Evolutionary conservation across 2,888 invertebrate species (phyloP).

Genomic region (Sepiola atlantica): DNA sequence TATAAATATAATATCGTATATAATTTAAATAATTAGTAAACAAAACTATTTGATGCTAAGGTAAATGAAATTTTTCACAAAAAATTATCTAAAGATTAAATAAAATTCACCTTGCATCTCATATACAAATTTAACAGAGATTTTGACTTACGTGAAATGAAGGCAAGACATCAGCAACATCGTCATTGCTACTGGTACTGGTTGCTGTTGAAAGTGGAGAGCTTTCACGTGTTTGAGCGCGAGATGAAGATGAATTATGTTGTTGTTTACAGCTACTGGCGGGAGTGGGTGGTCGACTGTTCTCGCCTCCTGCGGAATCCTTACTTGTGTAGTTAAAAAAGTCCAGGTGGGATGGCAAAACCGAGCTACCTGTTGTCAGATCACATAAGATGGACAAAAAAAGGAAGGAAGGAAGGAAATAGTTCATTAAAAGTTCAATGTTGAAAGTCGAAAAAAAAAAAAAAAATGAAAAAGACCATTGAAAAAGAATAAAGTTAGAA

Average conservation of each 20-base stretch:
- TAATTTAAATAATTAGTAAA: too few species aligned
- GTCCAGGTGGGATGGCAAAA: conserved; percentile 83
- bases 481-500: too few species aligned
- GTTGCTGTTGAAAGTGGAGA: conserved; percentile 56
- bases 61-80: too few species aligned
- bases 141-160: conserved; percentile 38
- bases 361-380: conserved; percentile 79
- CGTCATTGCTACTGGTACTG: conserved; percentile 45
- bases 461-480: too few species aligned
- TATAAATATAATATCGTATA: too few species aligned
- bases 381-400: not conserved
- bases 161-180: conserved; percentile 43
- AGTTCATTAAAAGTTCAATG: too few species aligned
- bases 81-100: too few species aligned
- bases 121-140: too few species aligned
- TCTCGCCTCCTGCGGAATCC: conserved; percentile 51
- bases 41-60: too few species aligned
- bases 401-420: too few species aligned
- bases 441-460: too few species aligned
- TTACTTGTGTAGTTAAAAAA: conserved; percentile 76
- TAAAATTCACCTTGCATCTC: too few species aligned
- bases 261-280: conserved; percentile 45
- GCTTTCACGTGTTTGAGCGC: conserved; percentile 60
- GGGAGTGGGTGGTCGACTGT: conserved; percentile 51
- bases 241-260: conserved; percentile 18